Percentiles rank a stretch among this genome's conserved stretches.
Evolutionary conservation across 2,888 invertebrate genomes (phyloP).

Genomic region (Osmoderma eremita): DNA sequence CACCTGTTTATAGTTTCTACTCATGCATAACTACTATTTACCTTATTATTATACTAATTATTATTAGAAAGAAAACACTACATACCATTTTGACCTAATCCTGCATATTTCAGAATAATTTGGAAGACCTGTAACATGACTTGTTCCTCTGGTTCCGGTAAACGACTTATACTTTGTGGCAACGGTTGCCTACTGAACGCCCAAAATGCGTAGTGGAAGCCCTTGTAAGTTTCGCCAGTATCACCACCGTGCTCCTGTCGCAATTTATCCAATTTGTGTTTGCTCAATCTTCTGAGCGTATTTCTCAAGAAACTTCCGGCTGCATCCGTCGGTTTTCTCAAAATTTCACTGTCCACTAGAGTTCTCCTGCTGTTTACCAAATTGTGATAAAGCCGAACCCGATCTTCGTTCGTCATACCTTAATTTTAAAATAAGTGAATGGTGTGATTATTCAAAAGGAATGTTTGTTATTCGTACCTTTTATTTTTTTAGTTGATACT

Average conservation of each 20-base stretch:
- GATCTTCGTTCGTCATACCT: constrained; percentile 87
- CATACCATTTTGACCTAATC: constrained; percentile 76
- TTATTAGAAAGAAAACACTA: not conserved
- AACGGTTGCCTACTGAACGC: constrained; percentile 85
- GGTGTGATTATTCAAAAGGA: not conserved
- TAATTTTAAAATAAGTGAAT: constrained; percentile 33
- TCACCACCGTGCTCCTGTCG: constrained; percentile 74
- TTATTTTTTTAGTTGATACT: constrained; percentile 70
- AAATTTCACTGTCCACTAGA: constrained; percentile 82
- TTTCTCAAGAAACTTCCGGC: constrained; percentile 89
- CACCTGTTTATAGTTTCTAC: no score
- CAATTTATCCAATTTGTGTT: constrained; percentile 83
- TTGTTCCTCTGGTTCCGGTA: constrained; percentile 88
- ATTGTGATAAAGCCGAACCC: constrained; percentile 87
- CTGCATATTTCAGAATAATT: constrained; percentile 88
- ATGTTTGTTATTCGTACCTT: constrained; percentile 53
- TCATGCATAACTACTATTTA: not conserved
- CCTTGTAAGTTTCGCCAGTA: constrained; percentile 86
- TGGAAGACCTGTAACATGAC: constrained; percentile 89
- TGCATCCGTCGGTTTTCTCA: constrained; percentile 84
- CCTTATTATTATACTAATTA: not conserved
- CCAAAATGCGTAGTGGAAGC: constrained; percentile 89
- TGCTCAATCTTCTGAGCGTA: constrained; percentile 85
- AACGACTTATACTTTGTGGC: constrained; percentile 83
- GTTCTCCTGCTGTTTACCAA: constrained; percentile 84